These are phyloP conservation scores for Dromius quadrimaculatus DNA, from an alignment of 2,888 invertebrate species.

Conservation along the genomic window DNA sequence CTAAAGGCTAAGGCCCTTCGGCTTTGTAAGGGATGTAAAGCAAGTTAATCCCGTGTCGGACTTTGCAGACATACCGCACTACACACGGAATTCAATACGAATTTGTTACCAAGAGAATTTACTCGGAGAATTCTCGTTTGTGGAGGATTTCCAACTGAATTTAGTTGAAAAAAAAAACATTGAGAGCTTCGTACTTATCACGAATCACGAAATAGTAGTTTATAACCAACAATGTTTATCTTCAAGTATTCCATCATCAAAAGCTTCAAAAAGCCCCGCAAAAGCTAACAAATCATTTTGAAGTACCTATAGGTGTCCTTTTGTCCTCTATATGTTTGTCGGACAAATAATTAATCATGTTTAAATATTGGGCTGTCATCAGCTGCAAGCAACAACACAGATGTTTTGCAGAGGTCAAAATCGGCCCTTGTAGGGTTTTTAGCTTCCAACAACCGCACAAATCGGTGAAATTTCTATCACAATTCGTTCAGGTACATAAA, in stretches of 20 bases:
- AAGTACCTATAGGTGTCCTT: constrained; percentile 7
- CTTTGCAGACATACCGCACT: constrained; percentile 32
- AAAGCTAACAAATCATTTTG: constrained; percentile 6
- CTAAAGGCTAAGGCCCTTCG: too few species aligned
- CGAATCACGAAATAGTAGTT: not conserved
- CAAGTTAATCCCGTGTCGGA: constrained; percentile 39
- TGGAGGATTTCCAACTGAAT: too few species aligned
- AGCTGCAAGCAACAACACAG: constrained; percentile 16
- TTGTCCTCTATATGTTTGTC: not conserved
- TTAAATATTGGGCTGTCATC: constrained; percentile 22
- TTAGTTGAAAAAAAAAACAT: too few species aligned
- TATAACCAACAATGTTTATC: not conserved
- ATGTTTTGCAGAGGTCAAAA: constrained; percentile 18
- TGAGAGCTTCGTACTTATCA: too few species aligned
- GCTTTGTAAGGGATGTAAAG: constrained; percentile 16
- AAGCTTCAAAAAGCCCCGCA: not conserved
- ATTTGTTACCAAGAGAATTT: not conserved
- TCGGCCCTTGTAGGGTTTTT: constrained; percentile 5
- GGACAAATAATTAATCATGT: constrained; percentile 16
- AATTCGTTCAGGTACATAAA: constrained; percentile 50
- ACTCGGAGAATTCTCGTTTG: too few species aligned
- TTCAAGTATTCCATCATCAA: not conserved
- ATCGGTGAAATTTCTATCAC: constrained; percentile 50
- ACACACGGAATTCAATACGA: not conserved
- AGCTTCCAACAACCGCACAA: constrained; percentile 41